Evolutionary conservation across 2,113 vertebrate species (phyloP).

Genomic region (Archocentrus centrarchus): DNA sequence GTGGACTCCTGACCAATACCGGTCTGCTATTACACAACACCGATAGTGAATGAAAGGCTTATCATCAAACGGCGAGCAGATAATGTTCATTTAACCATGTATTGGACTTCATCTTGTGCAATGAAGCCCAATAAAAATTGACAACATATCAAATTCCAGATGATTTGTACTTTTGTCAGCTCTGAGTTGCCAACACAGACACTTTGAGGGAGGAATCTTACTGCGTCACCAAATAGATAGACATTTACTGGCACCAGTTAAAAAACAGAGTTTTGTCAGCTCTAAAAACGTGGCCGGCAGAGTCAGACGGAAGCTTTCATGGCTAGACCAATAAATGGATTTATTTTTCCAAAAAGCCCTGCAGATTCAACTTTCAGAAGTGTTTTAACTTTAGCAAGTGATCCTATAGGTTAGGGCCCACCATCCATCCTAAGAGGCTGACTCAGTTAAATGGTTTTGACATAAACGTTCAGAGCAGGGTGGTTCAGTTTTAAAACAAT

Average conservation of each 20-base stretch:
- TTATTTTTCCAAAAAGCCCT: background rate
- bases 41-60: background rate
- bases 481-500: background rate
- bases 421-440: background rate
- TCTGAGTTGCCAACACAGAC: background rate
- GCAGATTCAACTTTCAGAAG: background rate
- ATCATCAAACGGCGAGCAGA: background rate
- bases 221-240: background rate
- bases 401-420: background rate
- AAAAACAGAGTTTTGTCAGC: background rate
- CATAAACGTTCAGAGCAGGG: background rate
- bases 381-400: background rate
- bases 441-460: background rate
- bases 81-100: background rate
- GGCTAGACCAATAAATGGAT: background rate
- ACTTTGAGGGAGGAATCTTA: background rate
- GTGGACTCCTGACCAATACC: background rate
- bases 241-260: background rate
- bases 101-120: background rate
- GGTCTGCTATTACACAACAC: background rate
- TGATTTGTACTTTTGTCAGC: background rate
- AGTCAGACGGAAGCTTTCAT: background rate
- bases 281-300: background rate
- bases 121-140: slow-evolving; percentile 11
- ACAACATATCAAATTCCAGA: slow-evolving; percentile 4